These are phyloP conservation scores for Piscicola geometra DNA, from an alignment of 2,888 invertebrate genomes.

Conservation along the genomic window DNA sequence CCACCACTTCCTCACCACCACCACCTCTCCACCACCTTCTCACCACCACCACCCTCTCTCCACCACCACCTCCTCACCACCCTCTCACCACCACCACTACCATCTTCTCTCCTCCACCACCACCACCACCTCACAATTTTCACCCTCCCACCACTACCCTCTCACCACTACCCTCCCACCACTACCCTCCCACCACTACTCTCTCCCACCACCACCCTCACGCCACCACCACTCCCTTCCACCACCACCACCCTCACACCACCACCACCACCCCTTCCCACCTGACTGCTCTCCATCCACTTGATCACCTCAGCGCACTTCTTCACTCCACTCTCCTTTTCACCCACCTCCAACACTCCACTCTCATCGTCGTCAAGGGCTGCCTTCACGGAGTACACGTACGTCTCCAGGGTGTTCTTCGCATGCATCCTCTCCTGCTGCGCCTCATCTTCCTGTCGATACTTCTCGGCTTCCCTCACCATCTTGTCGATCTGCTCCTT, in stretches of 20 bases:
- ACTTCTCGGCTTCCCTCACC: constrained; percentile 47
- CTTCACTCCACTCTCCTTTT: constrained; percentile 71
- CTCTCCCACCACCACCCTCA: too few relatives aligned
- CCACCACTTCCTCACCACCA: too few relatives aligned
- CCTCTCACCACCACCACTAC: constrained; percentile 77
- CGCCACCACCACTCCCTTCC: too few relatives aligned
- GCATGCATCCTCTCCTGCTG: constrained; percentile 46
- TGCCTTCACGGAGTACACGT: constrained; percentile 76
- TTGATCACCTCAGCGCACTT: constrained; percentile 80
- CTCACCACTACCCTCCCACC: neutral
- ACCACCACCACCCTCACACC: too few relatives aligned
- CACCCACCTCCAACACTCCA: constrained; percentile 72
- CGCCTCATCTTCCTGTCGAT: constrained; percentile 51
- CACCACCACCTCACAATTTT: constrained; percentile 78
- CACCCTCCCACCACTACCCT: constrained; percentile 65
- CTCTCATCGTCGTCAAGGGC: constrained; percentile 79
- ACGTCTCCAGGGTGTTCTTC: constrained; percentile 46
- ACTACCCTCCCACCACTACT: too few relatives aligned
- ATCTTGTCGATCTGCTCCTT: constrained; percentile 80
- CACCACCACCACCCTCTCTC: too few relatives aligned
- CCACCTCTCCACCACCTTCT: too few relatives aligned
- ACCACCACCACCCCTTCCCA: neutral
- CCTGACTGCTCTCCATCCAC: constrained; percentile 61
- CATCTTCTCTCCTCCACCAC: constrained; percentile 74
- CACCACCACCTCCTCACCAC: constrained; percentile 58